These are phyloP conservation scores for Drosophila prolongata DNA, from an alignment of 2,888 invertebrate species.

Conservation along the genomic window DNA sequence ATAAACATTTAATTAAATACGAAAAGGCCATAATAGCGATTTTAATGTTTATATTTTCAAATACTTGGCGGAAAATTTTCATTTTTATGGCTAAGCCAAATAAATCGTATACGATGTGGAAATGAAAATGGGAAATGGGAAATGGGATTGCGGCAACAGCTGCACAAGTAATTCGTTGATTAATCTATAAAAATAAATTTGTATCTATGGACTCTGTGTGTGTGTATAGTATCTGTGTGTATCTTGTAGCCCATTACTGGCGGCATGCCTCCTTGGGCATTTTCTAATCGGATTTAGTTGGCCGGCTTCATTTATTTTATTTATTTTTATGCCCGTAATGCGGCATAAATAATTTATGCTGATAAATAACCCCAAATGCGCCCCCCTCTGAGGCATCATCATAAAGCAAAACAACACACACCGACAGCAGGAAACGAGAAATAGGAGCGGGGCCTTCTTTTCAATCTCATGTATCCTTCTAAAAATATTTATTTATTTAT, in stretches of 20 bases:
- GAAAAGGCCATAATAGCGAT: conserved; percentile 49
- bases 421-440: conserved; percentile 32
- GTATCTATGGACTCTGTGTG: conserved; percentile 44
- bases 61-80: conserved; percentile 56
- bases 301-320: conserved; percentile 78
- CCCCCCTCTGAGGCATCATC: conserved; percentile 56
- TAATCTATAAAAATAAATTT: conserved; percentile 80
- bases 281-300: conserved; percentile 80
- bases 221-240: conserved; percentile 4
- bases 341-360: conserved; percentile 83
- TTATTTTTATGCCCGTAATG: conserved; percentile 82
- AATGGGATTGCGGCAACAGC: conserved; percentile 37
- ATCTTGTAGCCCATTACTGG: conserved; percentile 12
- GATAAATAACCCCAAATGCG: conserved; percentile 73
- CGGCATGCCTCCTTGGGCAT: conserved; percentile 46
- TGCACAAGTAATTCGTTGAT: conserved; percentile 69
- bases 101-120: conserved; percentile 58
- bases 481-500: conserved; percentile 81
- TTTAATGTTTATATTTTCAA: conserved; percentile 62
- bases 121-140: conserved; percentile 31
- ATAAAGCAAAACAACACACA: conserved; percentile 25
- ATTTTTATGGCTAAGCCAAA: conserved; percentile 68
- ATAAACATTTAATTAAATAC: conserved; percentile 69
- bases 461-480: conserved; percentile 64
- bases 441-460: conserved; percentile 27